A percentile compares a stretch with the other conserved stretches of the same genome.
phyloP scores from a whole-genome alignment of 2,113 vertebrate genomes.

The Pangasianodon gigas region DNA sequence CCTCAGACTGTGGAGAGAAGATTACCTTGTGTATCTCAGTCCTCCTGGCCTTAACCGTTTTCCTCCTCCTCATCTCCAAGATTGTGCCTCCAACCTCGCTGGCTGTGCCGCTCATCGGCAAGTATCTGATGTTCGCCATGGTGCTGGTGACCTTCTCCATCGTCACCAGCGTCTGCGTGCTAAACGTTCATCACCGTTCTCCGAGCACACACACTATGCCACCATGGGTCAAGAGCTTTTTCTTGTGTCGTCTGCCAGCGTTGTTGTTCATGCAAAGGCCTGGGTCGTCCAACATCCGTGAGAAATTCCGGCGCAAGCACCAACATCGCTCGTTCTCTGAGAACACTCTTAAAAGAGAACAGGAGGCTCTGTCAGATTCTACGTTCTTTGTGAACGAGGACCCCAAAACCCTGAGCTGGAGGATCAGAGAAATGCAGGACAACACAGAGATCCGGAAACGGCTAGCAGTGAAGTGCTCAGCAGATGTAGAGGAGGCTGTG shows the following conservation, averaged over 20 bases:
- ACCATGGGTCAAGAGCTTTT: slow-evolving; percentile 75
- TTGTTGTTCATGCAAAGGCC: slow-evolving; percentile 78
- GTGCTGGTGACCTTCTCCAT: slow-evolving; percentile 82
- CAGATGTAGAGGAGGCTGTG: slow-evolving; percentile 73
- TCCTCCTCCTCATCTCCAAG: slow-evolving; percentile 81
- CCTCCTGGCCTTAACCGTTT: slow-evolving; percentile 79
- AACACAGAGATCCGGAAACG: slow-evolving; percentile 72
- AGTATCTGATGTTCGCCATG: slow-evolving; percentile 82
- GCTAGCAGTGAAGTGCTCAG: slow-evolving; percentile 68
- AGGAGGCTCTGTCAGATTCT: slow-evolving; percentile 55
- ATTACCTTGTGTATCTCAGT: slow-evolving; percentile 81
- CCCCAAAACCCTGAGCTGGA: slow-evolving; percentile 71
- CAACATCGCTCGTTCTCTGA: slow-evolving; percentile 65
- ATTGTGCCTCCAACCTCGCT: slow-evolving; percentile 80
- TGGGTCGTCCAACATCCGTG: slow-evolving; percentile 69
- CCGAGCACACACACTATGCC: slow-evolving; percentile 83
- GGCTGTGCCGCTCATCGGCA: slow-evolving; percentile 80
- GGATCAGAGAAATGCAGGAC: slow-evolving; percentile 66
- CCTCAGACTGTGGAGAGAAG: slow-evolving; percentile 81
- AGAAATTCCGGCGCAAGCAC: slow-evolving; percentile 70
- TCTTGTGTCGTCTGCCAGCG: slow-evolving; percentile 71
- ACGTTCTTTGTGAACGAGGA: slow-evolving; percentile 73
- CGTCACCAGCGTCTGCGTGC: slow-evolving; percentile 80
- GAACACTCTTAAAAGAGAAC: slow-evolving; percentile 40
- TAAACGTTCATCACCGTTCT: slow-evolving; percentile 79